Base-by-base conservation (phyloP, 64 coral and sea anemone genomes). In the Platygyra sinensis region DNA sequence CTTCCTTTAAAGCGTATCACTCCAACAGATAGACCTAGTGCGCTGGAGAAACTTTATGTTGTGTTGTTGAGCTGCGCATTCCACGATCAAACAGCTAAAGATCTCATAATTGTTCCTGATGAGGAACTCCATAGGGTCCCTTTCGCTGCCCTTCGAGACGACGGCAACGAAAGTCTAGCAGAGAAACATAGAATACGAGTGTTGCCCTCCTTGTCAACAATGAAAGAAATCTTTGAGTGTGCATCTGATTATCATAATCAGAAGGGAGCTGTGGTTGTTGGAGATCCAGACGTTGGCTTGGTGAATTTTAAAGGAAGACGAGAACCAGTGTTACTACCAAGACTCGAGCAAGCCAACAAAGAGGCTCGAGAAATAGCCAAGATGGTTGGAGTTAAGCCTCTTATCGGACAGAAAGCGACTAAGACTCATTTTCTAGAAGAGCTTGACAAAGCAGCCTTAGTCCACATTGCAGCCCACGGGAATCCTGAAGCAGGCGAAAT, bases 101-200 rank as follows among this genome's bases (percentile, higher is more conserved):
- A 82, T 33, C 79, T 74, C 30, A 69, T 90, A 14, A 82, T 93
- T 60, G 75, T 87, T 80, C 83, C 91, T 50, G 91, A 93, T 63
- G 91, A 39, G 39, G 33, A 52, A 32, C 62, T 93, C 10, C 65
- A 73, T 1, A 80, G 51, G 42, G 54, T 93, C n/a, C 85, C 85
- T 12, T 93, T 87, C 39, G 83, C 85, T 28, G 91, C 91, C 33
- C 71, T 93, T 61, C 75, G 76, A 80, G 60, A 93, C 28, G 42
- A 79, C 51, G 60, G 49, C 74, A 88, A 67, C 76, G 11, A 72
- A 78, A 57, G 31, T 28, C 75, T 93, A 0, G 74, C 75, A 16
- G 91, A 87, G n/a, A 87, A 62, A 78, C 76, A 87, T 12, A 50
- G 91, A 57, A 87, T 93, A 22, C 39, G 91, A 33, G 24, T 87